Evolutionary conservation across 2,113 vertebrate species (phyloP), one percentile per base, ranked within the genome.

Genomic region (Numenius arquata): DNA sequence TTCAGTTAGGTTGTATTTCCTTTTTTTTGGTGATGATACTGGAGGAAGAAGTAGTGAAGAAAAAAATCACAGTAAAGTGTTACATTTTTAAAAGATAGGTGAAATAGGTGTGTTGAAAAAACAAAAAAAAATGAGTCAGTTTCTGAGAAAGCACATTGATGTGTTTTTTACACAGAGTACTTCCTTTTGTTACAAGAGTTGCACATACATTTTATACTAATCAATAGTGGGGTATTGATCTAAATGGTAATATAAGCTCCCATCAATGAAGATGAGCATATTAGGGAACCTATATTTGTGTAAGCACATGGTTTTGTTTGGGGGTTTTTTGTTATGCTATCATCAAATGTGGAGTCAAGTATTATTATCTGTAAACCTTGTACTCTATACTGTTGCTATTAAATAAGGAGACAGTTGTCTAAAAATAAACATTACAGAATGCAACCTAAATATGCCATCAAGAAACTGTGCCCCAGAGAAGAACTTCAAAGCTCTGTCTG

Each of bases 71-170:
- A 75, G 11, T 62, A 63, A 87, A 80, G 73, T 4, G 7, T 90
- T 81, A 16, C 10, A 15, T 74, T 89, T 79, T 53, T 53, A 84
- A 75, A 88, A 75, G 19, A 19, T 6, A 63, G 8, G 30, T 70
- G 67, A 97, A 93, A 80, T 76, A 87, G 87, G 29, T 56, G 9
- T 50, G 30, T 70, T 85, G 12, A 59, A 86, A 97, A 94, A 78
- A 14, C 16, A 88, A 50, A 40, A 43, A 43, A 95, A 88, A 75
- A 52, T 1, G 11, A 61, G 6, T 89, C 43, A 66, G n/a, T 82
- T 93, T 96, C 89, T 95, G 67, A 88, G 77, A 96, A 97, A 95
- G 43, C 5, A 83, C 11, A 32, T 25, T 36, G 25, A 74, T 56
- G 8, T 43, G 5, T 12, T 62, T 94, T 95, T 90, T 71, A 78